Percentiles rank a stretch among this genome's conserved stretches.
Conservation (phyloP, 2,888 invertebrate species). For the Agonopterix subpropinquella region DNA sequence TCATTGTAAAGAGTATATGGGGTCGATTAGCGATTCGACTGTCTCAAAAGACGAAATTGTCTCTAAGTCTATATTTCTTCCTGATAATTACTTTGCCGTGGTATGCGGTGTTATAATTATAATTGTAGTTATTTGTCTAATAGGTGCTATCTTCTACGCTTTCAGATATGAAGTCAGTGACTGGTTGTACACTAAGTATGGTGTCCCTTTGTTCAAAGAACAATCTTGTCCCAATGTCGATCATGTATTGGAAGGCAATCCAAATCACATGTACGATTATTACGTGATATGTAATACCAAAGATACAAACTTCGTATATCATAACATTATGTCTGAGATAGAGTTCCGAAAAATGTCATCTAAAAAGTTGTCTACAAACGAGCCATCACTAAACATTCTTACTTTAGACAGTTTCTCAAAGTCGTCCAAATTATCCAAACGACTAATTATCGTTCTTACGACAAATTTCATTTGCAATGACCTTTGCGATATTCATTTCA, state of each 20-base stretch:
- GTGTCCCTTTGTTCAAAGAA: constrained; percentile 85
- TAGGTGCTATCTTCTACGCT: constrained; percentile 82
- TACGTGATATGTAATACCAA: constrained; percentile 91
- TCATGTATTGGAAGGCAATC: constrained; percentile 79
- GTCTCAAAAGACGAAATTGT: constrained; percentile 69
- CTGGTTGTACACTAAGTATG: constrained; percentile 88
- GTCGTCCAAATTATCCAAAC: constrained; percentile 67
- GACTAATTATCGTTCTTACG: constrained; percentile 78
- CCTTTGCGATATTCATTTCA: constrained; percentile 65
- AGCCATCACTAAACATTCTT: constrained; percentile 77
- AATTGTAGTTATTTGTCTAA: constrained; percentile 80
- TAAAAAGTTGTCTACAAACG: constrained; percentile 83
- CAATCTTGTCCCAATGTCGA: constrained; percentile 76
- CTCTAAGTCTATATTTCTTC: constrained; percentile 78
- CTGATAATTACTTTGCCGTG: constrained; percentile 84
- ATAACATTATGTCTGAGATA: constrained; percentile 81
- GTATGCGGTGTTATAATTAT: constrained; percentile 82
- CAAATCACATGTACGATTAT: constrained; percentile 88
- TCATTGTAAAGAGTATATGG: constrained; percentile 79
- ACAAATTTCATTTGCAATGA: constrained; percentile 66
- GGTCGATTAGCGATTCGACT: constrained; percentile 61
- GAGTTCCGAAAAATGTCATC: constrained; percentile 82
- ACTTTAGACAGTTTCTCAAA: constrained; percentile 68
- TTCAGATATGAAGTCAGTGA: constrained; percentile 86
- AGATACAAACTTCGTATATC: constrained; percentile 83